phyloP scores from a whole-genome alignment of 2,888 invertebrate genomes.

The Caenorhabditis plicata region DNA sequence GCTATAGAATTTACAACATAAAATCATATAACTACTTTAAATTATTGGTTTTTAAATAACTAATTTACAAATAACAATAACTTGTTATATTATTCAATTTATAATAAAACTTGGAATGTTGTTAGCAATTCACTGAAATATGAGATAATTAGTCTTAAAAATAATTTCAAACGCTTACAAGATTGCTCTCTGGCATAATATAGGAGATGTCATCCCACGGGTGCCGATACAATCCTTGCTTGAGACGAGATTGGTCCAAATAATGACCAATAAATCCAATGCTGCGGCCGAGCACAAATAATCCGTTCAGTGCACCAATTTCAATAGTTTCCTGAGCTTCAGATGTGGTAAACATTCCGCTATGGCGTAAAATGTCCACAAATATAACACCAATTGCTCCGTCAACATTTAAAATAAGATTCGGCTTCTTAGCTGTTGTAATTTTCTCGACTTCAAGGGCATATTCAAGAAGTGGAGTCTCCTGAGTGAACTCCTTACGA shows the following conservation, averaged over 20 bases:
- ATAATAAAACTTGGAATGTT: no score
- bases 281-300: slow-evolving; percentile 95
- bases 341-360: slow-evolving; percentile 72
- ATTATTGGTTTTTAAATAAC: not conserved
- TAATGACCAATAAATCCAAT: slow-evolving; percentile 97
- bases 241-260: slow-evolving; percentile 95
- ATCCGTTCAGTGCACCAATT: slow-evolving; percentile 94
- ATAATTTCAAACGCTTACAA: slow-evolving; percentile 5
- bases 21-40: no score
- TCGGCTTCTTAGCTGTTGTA: slow-evolving; percentile 99
- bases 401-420: slow-evolving; percentile 97
- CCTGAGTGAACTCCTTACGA: slow-evolving; percentile 77
- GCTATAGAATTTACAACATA: no score
- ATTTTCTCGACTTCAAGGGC: slow-evolving; percentile 97
- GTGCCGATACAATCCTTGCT: slow-evolving; percentile 97
- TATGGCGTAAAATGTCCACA: slow-evolving; percentile 90
- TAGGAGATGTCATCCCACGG: slow-evolving; percentile 99
- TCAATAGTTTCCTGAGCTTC: slow-evolving; percentile 96
- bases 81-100: no score
- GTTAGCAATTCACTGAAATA: slow-evolving; percentile 6
- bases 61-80: no score
- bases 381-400: slow-evolving; percentile 96
- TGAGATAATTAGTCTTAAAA: not conserved
- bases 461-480: slow-evolving; percentile 88
- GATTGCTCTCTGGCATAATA: slow-evolving; percentile 74